Base-by-base conservation (phyloP, 2,888 invertebrate genomes). In the Ctenicera cuprea region DNA sequence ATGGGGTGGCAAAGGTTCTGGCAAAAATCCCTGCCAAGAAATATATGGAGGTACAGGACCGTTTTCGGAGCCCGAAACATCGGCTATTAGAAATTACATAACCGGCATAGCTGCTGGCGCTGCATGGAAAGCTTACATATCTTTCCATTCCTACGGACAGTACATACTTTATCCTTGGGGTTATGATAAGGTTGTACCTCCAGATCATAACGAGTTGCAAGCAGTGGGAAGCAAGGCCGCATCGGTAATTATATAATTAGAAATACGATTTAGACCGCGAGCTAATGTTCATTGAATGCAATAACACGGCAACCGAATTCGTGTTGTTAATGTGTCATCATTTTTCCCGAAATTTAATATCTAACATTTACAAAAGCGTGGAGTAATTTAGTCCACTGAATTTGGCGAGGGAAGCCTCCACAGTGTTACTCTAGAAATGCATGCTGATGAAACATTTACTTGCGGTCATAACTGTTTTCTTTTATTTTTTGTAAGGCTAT, bases 161-260 rank as follows among this genome's bases (percentile, higher is more conserved):
- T 94, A 94, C 83, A 91, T 96, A 66, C 88, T 96, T 7, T 94
- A 94, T 83, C 95, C 96, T 8, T 96, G 95, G 95, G 96, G 96
- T 18, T 95, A 95, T 84, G 93, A 93, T 80, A 90, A 90, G 70
- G 89, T 89, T 3, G 89, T 93, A 4, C 92, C 95, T 0, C 91
- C 92, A 73, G 94, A 94, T 85, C 89, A 93, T 81, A 85, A 88
- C 68, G 94, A 95, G 73, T 88, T 95, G 72, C 91, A 94, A 78
- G 85, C 83, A 12, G 90, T 94, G n/a, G 95, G 92, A 14, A 90
- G 91, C 37, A 89, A 90, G 82, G 92, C 93, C 61, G 94, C 94
- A 67, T 87, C 89, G 85, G 93, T 93, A 86, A 84, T 2, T 26
- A 5, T 26, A n/a, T n/a, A n/a, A n/a, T n/a, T n/a, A n/a, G n/a